phyloP scores from a whole-genome alignment of 2,797 vertebrate genomes.

The Labroides dimidiatus region DNA sequence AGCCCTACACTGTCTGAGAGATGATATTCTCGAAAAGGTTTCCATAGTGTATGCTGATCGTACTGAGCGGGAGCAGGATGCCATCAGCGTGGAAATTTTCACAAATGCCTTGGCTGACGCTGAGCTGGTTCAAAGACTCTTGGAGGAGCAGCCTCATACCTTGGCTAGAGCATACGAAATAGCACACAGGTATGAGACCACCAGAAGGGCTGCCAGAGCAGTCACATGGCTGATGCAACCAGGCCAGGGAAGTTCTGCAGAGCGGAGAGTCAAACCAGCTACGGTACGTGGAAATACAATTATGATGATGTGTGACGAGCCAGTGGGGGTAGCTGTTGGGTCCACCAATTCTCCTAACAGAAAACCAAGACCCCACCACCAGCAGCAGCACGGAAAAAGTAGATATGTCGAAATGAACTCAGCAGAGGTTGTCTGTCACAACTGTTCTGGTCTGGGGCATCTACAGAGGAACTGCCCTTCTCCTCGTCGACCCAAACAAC shows the following conservation, averaged over 20 bases:
- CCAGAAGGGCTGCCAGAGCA: constrained; percentile 18
- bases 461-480: constrained; percentile 1
- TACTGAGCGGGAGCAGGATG: constrained; percentile 29
- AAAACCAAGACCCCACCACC: not conserved
- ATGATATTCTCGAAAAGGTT: not conserved
- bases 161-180: constrained; percentile 29
- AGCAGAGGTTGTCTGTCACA: not conserved
- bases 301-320: no score
- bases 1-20: not conserved
- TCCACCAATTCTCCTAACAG: not conserved
- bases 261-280: not conserved
- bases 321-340: not conserved
- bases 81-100: constrained; percentile 43
- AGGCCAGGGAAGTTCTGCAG: not conserved
- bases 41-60: not conserved
- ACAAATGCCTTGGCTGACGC: constrained; percentile 31
- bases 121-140: constrained; percentile 9
- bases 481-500: not conserved
- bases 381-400: not conserved
- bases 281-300: not conserved
- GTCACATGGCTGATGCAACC: constrained; percentile 26
- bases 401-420: fast-evolving
- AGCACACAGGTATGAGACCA: constrained; percentile 31
- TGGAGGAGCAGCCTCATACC: constrained; percentile 26
- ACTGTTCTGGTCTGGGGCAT: not conserved